Evolutionary conservation across 2,888 invertebrate species (phyloP).

Genomic region (Criorhina ranunculi): DNA sequence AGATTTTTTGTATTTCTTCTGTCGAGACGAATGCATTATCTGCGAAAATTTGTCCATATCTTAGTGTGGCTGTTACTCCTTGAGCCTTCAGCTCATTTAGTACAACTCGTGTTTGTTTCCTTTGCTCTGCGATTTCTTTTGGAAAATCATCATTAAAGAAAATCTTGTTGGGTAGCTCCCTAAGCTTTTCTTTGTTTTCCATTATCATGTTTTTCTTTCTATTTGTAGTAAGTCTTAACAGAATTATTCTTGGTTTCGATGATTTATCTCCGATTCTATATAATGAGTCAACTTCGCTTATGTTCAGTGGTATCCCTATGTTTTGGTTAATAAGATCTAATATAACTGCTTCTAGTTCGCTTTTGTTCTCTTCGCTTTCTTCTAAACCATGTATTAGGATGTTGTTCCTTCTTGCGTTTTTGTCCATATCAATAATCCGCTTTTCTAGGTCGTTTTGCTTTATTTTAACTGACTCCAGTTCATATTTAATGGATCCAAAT

Average conservation of each 20-base stretch:
- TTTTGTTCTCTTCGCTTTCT: constrained; percentile 13
- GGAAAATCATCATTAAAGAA: constrained; percentile 18
- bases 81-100: constrained; percentile 13
- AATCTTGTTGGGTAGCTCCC: constrained; percentile 13
- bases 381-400: constrained; percentile 8
- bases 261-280: constrained; percentile 8
- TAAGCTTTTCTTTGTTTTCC: constrained; percentile 1
- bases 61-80: constrained; percentile 14
- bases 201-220: background rate
- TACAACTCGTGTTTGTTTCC: constrained; percentile 5
- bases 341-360: constrained; percentile 16
- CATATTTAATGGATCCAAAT: background rate
- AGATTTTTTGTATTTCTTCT: background rate
- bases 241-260: background rate
- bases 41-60: constrained; percentile 3
- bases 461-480: background rate
- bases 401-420: constrained; percentile 11
- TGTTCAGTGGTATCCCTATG: background rate
- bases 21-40: constrained; percentile 3
- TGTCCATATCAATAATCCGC: background rate
- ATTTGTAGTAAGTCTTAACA: constrained; percentile 1
- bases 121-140: background rate
- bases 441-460: constrained; percentile 7
- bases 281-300: constrained; percentile 8
- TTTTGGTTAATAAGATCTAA: constrained; percentile 8